phyloP scores from a whole-genome alignment of 2,113 vertebrate genomes.

The Oncorhynchus tshawytscha region DNA sequence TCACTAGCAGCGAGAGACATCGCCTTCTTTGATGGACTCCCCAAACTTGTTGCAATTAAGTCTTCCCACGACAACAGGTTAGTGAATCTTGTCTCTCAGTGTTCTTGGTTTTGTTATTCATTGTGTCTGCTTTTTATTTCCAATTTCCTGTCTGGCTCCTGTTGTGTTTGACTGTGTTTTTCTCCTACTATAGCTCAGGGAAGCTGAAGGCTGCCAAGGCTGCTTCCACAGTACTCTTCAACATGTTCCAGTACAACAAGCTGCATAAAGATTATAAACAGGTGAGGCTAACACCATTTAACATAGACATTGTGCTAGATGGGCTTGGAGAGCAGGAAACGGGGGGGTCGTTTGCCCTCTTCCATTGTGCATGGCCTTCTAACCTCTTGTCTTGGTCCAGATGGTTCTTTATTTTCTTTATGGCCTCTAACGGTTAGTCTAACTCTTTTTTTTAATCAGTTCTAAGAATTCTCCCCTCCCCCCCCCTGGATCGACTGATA shows the following conservation, averaged over 20 bases:
- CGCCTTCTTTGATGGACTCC: conserved; percentile 88
- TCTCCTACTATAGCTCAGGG: conserved; percentile 71
- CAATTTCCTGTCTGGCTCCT: conserved; percentile 3
- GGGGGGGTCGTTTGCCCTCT: background rate
- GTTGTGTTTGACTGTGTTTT: conserved; percentile 8
- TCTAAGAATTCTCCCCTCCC: background rate
- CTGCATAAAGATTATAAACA: conserved; percentile 92
- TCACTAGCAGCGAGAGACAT: conserved; percentile 86
- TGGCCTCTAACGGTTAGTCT: background rate
- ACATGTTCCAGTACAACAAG: conserved; percentile 96
- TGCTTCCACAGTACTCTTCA: conserved; percentile 87
- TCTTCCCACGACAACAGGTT: conserved; percentile 85
- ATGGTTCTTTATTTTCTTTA: background rate
- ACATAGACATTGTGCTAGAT: background rate
- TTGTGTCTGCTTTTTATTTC: conserved; percentile 1
- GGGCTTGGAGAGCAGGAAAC: background rate
- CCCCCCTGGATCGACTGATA: background rate
- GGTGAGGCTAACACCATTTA: conserved; percentile 67
- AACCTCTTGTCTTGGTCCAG: background rate
- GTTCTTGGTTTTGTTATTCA: background rate
- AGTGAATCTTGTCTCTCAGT: conserved; percentile 8
- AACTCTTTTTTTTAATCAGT: background rate
- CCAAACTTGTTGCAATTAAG: conserved; percentile 91
- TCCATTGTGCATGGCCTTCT: background rate
- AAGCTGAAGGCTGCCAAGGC: conserved; percentile 87